Evolutionary conservation across 2,888 invertebrate species (phyloP).

Genomic region (Drosophila hamatofila): DNA sequence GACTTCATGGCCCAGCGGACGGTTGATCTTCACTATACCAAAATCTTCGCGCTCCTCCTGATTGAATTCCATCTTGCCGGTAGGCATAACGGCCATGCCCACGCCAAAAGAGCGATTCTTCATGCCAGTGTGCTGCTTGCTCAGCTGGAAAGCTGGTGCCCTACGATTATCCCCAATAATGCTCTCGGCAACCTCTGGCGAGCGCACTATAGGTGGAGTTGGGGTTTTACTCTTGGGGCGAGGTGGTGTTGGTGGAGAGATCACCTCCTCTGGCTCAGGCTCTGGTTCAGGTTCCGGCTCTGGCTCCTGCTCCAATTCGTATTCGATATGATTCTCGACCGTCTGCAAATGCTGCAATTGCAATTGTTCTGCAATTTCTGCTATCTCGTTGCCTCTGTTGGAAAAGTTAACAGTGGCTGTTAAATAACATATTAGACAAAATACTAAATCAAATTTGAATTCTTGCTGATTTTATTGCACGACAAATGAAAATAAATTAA

Average conservation of each 20-base stretch:
- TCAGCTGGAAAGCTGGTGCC: constrained; percentile 79
- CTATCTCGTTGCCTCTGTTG: constrained; percentile 63
- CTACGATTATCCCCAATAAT: constrained; percentile 71
- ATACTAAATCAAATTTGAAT: constrained; percentile 1
- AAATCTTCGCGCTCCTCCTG: constrained; percentile 83
- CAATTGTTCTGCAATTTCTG: constrained; percentile 59
- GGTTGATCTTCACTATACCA: constrained; percentile 84
- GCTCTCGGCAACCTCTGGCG: constrained; percentile 59
- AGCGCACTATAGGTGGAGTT: constrained; percentile 59
- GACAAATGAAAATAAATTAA: constrained; percentile 68
- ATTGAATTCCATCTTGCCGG: constrained; percentile 85
- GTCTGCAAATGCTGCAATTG: constrained; percentile 50
- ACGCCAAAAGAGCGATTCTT: constrained; percentile 85
- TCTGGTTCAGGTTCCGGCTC: constrained; percentile 49
- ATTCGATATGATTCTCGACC: constrained; percentile 15
- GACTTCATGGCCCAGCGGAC: constrained; percentile 77
- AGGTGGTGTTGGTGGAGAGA: constrained; percentile 48
- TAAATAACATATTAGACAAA: constrained; percentile 37
- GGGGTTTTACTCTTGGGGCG: constrained; percentile 49
- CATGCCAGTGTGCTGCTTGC: constrained; percentile 85
- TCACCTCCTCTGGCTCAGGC: constrained; percentile 35
- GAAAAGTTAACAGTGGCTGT: constrained; percentile 41
- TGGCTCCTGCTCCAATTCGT: constrained; percentile 29
- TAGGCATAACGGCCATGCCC: constrained; percentile 84
- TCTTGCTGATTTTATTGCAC: constrained; percentile 62